These are phyloP conservation scores for Drosophila rellima DNA, from an alignment of 2,888 invertebrate species.

Conservation along the genomic window DNA sequence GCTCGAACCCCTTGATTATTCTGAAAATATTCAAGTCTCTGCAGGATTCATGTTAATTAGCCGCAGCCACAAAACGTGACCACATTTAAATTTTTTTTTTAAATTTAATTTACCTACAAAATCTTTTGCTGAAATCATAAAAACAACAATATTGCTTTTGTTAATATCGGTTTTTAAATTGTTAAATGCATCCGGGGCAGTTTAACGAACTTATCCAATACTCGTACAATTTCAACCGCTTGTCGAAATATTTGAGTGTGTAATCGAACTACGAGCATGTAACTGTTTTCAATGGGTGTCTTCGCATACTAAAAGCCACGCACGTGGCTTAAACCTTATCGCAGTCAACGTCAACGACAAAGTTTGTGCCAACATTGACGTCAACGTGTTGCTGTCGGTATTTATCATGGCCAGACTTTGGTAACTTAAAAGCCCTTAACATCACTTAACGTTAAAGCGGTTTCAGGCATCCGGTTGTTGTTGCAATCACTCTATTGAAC, in stretches of 20 bases:
- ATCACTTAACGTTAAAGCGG: slow-evolving; percentile 50
- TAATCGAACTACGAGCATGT: slow-evolving; percentile 2
- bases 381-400: slow-evolving; percentile 57
- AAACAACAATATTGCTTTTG: slow-evolving; percentile 1
- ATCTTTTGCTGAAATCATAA: neutral
- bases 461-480: slow-evolving; percentile 61
- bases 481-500: slow-evolving; percentile 4
- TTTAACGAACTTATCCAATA: slow-evolving; percentile 19
- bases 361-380: slow-evolving; percentile 31
- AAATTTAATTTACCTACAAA: neutral
- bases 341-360: slow-evolving; percentile 37
- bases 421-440: slow-evolving; percentile 42
- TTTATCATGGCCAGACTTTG: slow-evolving; percentile 61
- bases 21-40: neutral
- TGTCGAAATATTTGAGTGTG: slow-evolving; percentile 28
- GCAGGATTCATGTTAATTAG: slow-evolving; percentile 13
- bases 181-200: slow-evolving; percentile 16
- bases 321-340: slow-evolving; percentile 50
- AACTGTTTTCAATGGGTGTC: slow-evolving; percentile 26
- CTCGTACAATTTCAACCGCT: neutral
- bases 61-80: too few species aligned
- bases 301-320: slow-evolving; percentile 53
- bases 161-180: neutral
- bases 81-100: neutral
- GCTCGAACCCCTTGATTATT: neutral